A percentile compares a stretch with the other conserved stretches of the same genome.
These are phyloP conservation scores for Sapayoa aenigma DNA, from an alignment of 2,113 vertebrate genomes.

Conservation along the genomic window DNA sequence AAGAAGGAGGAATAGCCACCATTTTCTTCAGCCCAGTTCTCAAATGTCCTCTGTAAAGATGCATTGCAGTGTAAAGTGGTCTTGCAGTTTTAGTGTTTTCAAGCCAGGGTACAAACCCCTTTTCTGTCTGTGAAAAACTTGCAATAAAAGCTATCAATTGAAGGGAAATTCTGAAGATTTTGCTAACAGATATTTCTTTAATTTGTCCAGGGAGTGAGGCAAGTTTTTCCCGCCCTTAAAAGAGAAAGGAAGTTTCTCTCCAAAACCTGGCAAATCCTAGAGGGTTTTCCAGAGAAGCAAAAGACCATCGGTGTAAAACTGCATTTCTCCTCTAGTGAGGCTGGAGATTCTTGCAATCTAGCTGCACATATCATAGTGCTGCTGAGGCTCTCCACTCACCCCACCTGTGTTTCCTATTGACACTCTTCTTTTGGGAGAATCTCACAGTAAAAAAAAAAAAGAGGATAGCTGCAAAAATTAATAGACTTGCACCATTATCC, in stretches of 20 bases:
- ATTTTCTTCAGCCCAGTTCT: not conserved
- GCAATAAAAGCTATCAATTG: fast-evolving
- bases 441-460: not conserved
- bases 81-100: not conserved
- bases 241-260: not conserved
- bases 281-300: not conserved
- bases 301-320: not conserved
- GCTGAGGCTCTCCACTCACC: fast-evolving
- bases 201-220: not conserved
- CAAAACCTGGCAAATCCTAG: not conserved
- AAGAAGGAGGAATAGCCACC: not conserved
- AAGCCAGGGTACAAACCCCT: not conserved
- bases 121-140: not conserved
- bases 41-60: not conserved
- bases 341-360: not conserved
- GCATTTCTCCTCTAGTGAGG: not conserved
- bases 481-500: not conserved
- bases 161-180: not conserved
- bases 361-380: not conserved
- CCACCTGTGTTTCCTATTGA: not conserved
- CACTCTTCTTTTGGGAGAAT: not conserved
- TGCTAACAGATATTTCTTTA: not conserved
- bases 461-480: not conserved
- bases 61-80: fast-evolving
- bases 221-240: not conserved